Evolutionary conservation across 2,113 vertebrate genomes (phyloP).

Genomic region (Riparia riparia): DNA sequence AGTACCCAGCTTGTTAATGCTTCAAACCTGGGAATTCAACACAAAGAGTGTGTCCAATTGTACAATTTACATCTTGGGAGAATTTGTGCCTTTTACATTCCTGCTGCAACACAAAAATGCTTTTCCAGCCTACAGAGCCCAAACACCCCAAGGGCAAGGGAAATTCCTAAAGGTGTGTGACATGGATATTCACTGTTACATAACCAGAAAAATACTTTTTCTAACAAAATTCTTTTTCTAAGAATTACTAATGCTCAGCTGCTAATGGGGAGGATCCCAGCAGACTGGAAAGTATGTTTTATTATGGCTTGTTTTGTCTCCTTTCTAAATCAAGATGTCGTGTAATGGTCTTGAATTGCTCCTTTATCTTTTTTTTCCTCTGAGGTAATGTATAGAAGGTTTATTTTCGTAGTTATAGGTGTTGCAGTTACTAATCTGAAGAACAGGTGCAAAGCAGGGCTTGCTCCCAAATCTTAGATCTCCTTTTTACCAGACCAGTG

Average conservation of each 20-base stretch:
- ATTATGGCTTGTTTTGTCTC: neutral
- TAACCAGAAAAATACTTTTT: neutral
- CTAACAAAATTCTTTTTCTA: neutral
- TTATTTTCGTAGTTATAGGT: neutral
- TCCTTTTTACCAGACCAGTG: neutral
- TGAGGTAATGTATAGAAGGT: neutral
- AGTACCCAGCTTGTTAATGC: neutral
- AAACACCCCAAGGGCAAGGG: accelerated
- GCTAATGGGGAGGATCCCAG: neutral
- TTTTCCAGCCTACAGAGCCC: neutral
- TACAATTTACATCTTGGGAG: neutral
- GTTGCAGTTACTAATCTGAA: neutral
- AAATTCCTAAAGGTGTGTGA: neutral
- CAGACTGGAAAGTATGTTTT: neutral
- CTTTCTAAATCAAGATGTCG: neutral
- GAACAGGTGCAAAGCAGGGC: neutral
- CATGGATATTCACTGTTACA: neutral
- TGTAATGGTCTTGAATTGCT: neutral
- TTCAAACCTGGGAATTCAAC: neutral
- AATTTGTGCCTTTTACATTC: neutral
- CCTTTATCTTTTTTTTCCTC: neutral
- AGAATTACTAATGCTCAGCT: neutral
- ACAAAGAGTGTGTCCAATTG: neutral
- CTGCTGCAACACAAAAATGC: neutral
- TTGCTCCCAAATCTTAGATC: neutral